Base-by-base conservation (phyloP, 2,888 invertebrate genomes). In the Eupelmus urozonus region DNA sequence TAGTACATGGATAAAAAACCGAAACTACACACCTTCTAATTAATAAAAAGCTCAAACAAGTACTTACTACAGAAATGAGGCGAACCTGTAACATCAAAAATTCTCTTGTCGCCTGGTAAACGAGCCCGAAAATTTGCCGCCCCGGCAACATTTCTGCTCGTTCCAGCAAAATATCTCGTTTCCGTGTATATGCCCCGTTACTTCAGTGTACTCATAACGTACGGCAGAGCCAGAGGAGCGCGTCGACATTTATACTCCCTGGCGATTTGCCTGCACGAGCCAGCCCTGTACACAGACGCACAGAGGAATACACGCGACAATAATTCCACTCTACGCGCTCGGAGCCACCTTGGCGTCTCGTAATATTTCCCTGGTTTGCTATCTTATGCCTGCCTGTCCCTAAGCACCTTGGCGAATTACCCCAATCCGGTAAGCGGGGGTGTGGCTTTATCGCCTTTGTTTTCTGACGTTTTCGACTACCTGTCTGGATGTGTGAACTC, bases 381-480 rank as follows among this genome's bases (percentile, higher is more conserved):
- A 18, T 18, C 9, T 1, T 23, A 20, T 5, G 45, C 23, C 40
- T 51, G 9, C n/a, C n/a, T 69, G 7, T 4, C 9, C 13, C 0
- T 11, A 3, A 18, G 11, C 42, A 34, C 29, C 11, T 11, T 18
- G 65, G 18, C 13, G 40, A 25, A 70, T 49, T 16, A 51, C 49
- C 59, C n/a, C 59, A 59, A 76, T 76, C 51, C 34, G 51, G 51
- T 76, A 76, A 69, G 59, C 59, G 71, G 7, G 76, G 71, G 65
- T 25, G 71, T 40, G 71, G 40, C 45, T 60, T 11, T 3, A 5
- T 20, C 25, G 13, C 27, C 27, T 67, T 42, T 16, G n/a, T 27
- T 27, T 49, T 45, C n/a, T 42, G 57, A 49, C 25, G 16, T 27
- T 25, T 16, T 70, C n/a, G n/a, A n/a, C n/a, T n/a, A n/a, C n/a